Evolutionary conservation across 2,888 invertebrate genomes (phyloP).

Genomic region (Erebia epiphron): DNA sequence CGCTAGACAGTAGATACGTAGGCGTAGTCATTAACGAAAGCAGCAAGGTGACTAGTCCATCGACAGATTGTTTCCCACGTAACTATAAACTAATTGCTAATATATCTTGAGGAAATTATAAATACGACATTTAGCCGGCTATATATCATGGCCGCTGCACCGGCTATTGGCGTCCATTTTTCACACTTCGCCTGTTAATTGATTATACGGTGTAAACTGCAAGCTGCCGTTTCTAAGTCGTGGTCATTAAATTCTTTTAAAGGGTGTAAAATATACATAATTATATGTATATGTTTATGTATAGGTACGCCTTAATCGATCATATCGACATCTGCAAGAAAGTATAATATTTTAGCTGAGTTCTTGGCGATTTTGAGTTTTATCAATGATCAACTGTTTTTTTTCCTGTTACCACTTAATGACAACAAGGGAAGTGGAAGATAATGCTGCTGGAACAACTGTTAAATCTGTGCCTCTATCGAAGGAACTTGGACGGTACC

Average conservation of each 20-base stretch:
- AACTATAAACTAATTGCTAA: slow-evolving; percentile 42
- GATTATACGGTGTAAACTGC: slow-evolving; percentile 47
- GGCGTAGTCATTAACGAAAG: slow-evolving; percentile 15
- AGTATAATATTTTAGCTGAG: no score
- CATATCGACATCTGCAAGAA: no score
- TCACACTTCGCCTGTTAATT: slow-evolving; percentile 63
- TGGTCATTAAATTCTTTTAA: slow-evolving; percentile 26
- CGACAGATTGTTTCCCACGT: slow-evolving; percentile 49
- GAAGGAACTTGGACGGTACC: no score
- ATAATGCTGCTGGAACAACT: no score
- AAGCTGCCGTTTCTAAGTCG: slow-evolving; percentile 31
- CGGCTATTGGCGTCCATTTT: slow-evolving; percentile 56
- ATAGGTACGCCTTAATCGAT: no score
- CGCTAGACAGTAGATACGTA: not conserved
- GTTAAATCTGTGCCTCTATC: no score
- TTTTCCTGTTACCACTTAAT: no score
- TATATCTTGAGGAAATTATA: slow-evolving; percentile 61
- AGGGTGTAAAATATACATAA: slow-evolving; percentile 1
- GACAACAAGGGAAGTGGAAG: no score
- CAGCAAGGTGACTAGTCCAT: slow-evolving; percentile 16
- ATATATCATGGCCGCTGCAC: slow-evolving; percentile 57
- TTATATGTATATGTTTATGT: no score
- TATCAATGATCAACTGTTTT: no score
- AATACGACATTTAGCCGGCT: slow-evolving; percentile 55
- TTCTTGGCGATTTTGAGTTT: no score